Evolutionary conservation across 2,888 invertebrate species (phyloP).

Genomic region (Halictus ligatus): DNA sequence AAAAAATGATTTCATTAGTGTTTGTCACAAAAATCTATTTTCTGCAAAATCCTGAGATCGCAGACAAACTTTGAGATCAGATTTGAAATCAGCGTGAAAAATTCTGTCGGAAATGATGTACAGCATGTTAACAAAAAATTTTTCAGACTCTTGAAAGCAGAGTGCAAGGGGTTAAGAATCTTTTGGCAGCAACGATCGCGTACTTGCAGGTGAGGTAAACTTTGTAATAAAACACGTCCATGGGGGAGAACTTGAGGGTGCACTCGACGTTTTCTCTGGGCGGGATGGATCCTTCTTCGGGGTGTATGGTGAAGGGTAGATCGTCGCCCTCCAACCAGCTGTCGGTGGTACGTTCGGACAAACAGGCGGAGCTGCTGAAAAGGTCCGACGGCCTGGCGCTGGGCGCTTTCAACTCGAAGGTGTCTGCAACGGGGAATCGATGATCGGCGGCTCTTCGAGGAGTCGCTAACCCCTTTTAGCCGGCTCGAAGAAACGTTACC

Average conservation of each 20-base stretch:
- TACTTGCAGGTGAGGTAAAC: constrained; percentile 86
- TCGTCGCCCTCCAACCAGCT: constrained; percentile 75
- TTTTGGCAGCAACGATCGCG: background rate
- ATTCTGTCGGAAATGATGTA: no score
- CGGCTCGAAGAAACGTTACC: constrained; percentile 16
- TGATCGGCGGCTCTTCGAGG: background rate
- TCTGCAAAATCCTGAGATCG: no score
- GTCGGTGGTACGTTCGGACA: constrained; percentile 72
- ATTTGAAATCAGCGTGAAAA: no score
- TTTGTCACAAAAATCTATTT: no score
- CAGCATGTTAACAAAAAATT: no score
- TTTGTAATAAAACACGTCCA: constrained; percentile 86
- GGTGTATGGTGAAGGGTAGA: constrained; percentile 86
- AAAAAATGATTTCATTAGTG: no score
- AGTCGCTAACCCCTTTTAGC: background rate
- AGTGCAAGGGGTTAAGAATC: no score
- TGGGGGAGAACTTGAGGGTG: constrained; percentile 86
- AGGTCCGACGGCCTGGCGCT: constrained; percentile 65
- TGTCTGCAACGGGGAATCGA: constrained; percentile 19
- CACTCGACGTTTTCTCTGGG: constrained; percentile 84
- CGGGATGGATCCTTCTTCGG: constrained; percentile 84
- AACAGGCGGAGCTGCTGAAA: constrained; percentile 71
- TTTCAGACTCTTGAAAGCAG: no score
- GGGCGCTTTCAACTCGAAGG: constrained; percentile 16
- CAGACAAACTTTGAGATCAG: no score